Conservation (phyloP, 2,797 vertebrate species). For the Hippocampus kuda region DNA sequence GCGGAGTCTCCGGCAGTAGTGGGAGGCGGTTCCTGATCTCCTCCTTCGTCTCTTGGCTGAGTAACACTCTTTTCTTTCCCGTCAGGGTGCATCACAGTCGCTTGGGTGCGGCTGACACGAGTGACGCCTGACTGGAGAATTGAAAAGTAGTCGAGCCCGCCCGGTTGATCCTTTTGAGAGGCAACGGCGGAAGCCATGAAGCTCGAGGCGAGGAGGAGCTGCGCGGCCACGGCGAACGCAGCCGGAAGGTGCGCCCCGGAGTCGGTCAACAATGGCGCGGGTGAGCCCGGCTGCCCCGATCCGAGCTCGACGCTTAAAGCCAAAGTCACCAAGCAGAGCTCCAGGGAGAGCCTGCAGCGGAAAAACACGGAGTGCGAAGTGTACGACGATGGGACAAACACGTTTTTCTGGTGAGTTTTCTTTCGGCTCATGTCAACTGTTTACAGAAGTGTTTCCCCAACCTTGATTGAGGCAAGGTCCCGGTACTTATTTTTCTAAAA, state of each 20-base stretch:
- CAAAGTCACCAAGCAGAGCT: slow-evolving; percentile 50
- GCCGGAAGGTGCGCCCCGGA: slow-evolving; percentile 41
- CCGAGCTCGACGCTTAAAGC: slow-evolving; percentile 26
- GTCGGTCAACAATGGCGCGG: slow-evolving; percentile 44
- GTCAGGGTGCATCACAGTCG: slow-evolving; percentile 1
- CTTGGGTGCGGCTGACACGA: neutral
- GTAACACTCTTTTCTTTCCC: neutral
- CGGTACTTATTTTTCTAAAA: neutral
- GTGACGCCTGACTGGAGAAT: neutral
- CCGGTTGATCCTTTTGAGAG: neutral
- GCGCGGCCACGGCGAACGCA: slow-evolving; percentile 21
- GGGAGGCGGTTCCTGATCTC: neutral
- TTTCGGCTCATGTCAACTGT: slow-evolving; percentile 6
- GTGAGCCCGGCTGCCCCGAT: slow-evolving; percentile 37
- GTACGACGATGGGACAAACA: slow-evolving; percentile 95
- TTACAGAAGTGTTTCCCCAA: neutral
- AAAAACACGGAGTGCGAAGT: slow-evolving; percentile 84
- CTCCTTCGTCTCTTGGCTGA: neutral
- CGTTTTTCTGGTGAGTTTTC: slow-evolving; percentile 89
- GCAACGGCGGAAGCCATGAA: slow-evolving; percentile 27
- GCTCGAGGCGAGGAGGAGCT: slow-evolving; percentile 56
- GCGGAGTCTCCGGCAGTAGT: neutral
- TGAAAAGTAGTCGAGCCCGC: neutral
- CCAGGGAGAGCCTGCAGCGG: slow-evolving; percentile 56
- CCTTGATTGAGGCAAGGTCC: neutral